Base-by-base conservation (phyloP, 37 sponge, comb jelly and placozoan genomes). In the Mnemiopsis leidyi region DNA sequence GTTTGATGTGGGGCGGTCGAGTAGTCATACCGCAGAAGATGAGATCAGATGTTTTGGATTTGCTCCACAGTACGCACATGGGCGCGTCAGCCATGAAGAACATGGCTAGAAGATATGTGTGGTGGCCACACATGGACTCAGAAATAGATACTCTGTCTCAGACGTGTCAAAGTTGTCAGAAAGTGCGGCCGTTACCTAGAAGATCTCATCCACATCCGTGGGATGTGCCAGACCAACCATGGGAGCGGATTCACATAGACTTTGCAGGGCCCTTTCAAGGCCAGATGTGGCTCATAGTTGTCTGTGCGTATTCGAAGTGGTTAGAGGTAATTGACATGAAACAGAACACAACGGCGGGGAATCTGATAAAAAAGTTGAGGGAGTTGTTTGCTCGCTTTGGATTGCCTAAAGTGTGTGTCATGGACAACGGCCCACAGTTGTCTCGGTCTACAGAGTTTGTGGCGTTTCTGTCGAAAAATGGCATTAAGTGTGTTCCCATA, bases 241-340 rank as follows among this genome's bases (percentile, higher is more conserved):
- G 95, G 95, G 32, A 38, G 37, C 0, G 94, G 23, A 93, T 93
- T 32, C 92, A 94, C 77, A 36, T 94, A n/a, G 94, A 94, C 68
- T 94, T 83, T 68, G n/a, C n/a, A n/a, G 69, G 94, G 9, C 92
- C 94, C 69, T 93, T 93, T 23, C 34, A 21, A 39, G 94, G 76
- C 21, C 23, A 32, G 29, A 69, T 32, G 88, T 93, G 93, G 68
- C 83, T 94, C 21, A n/a, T 94, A 13, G 39, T 95, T 33, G 68
- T 94, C 34, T 93, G 92, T 76, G 94, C 69, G 9, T 36, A 92
- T 39, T 31, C 93, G 23, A 93, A 95, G 67, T 95, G 95, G 94
- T 33, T 93, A 32, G 95, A 95, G 3, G 34, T 95, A 9, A 38
- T 76, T 20, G 67, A 79, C 37, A 79, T 79, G 82, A 71, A 18